A percentile compares a stretch with the other conserved stretches of the same genome.
These are phyloP conservation scores for Pollenia griseotomentosa DNA, from an alignment of 2,888 invertebrate genomes.

Conservation along the genomic window DNA sequence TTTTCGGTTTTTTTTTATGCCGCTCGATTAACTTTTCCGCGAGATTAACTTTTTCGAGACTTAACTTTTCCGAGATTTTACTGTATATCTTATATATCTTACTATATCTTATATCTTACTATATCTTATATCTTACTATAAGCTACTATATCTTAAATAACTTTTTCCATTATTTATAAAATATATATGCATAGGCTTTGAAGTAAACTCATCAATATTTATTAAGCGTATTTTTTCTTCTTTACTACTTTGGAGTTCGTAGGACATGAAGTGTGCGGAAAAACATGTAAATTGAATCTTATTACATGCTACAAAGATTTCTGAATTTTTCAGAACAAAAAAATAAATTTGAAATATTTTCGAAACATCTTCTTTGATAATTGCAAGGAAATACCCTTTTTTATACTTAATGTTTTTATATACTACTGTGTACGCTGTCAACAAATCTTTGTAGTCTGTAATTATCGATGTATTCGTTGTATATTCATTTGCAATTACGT, in stretches of 20 bases:
- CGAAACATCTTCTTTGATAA: background rate
- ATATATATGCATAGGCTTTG: slow-evolving; percentile 46
- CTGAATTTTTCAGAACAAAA: slow-evolving; percentile 12
- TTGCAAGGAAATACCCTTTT: slow-evolving; percentile 25
- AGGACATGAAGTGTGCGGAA: slow-evolving; percentile 52
- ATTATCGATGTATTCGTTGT: background rate
- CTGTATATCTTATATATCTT: no score
- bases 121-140: no score
- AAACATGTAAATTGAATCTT: slow-evolving; percentile 42
- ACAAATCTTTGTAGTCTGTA: slow-evolving; percentile 10
- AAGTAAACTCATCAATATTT: slow-evolving; percentile 48
- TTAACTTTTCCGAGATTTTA: no score
- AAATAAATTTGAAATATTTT: slow-evolving; percentile 32
- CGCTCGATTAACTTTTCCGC: no score
- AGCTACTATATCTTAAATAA: slow-evolving; percentile 16
- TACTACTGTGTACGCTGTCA: slow-evolving; percentile 9
- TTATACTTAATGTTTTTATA: slow-evolving; percentile 27
- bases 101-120: no score
- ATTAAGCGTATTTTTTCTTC: slow-evolving; percentile 27
- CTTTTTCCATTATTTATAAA: slow-evolving; percentile 51
- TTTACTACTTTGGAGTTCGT: slow-evolving; percentile 51
- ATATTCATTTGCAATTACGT: background rate
- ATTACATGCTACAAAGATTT: slow-evolving; percentile 36
- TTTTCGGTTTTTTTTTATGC: no score
- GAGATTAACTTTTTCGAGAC: no score